Conservation (phyloP, 2,113 vertebrate genomes). For the Sigmodon hispidus region DNA sequence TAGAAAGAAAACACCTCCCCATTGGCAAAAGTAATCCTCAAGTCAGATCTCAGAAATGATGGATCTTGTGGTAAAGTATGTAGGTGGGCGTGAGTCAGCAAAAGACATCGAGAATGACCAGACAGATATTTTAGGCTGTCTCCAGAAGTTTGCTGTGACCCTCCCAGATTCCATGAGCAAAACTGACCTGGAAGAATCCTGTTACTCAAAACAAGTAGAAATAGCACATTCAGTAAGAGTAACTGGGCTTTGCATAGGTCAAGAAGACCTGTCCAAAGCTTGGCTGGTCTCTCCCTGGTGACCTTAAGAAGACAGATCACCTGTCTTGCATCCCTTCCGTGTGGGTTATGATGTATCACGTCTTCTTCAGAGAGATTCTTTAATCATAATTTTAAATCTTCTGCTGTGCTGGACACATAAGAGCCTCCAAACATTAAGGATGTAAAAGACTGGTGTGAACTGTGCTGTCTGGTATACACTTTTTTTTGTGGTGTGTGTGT, state of each 20-base stretch:
- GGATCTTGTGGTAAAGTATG: background rate
- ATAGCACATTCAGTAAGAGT: background rate
- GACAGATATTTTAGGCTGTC: slow-evolving; percentile 45
- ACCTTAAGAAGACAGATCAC: background rate
- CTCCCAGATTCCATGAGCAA: background rate
- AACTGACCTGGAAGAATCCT: slow-evolving; percentile 31
- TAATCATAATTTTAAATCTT: background rate
- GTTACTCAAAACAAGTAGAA: background rate
- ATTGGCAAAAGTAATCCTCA: background rate
- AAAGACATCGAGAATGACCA: background rate
- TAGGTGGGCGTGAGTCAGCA: slow-evolving; percentile 15
- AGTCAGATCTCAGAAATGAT: slow-evolving; percentile 7
- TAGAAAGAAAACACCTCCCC: background rate
- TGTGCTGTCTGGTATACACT: rapidly evolving
- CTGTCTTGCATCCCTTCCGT: background rate
- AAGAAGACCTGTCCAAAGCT: slow-evolving; percentile 14
- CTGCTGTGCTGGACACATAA: background rate
- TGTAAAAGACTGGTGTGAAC: background rate
- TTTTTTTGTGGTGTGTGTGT: background rate
- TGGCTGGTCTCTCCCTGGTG: background rate
- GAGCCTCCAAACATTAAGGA: background rate
- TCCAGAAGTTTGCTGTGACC: slow-evolving; percentile 57
- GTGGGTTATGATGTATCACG: background rate
- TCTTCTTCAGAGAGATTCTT: background rate
- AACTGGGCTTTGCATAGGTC: background rate